Evolutionary conservation across 2,113 vertebrate species (phyloP), one percentile per base, ranked within the genome.

Genomic region (Brachyistius frenatus): DNA sequence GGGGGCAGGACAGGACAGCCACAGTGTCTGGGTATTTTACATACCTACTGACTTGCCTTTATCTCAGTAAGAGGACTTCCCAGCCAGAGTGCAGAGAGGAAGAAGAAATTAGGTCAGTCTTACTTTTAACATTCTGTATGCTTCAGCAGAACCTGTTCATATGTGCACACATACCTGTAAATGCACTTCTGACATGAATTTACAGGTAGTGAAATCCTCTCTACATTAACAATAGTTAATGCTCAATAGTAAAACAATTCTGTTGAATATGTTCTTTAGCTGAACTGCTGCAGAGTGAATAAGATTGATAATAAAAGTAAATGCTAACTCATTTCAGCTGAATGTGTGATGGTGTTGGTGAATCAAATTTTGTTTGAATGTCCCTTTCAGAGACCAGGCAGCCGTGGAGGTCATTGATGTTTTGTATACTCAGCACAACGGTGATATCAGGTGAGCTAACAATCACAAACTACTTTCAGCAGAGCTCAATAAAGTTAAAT

Each of bases 91-190:
- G 0, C 1, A 5, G 1, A 36, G 33, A n/a, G 36, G 13, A 16
- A 35, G 5, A 31, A 10, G 10, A 57, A 61, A 50, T 1, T 7
- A 46, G 67, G 74, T 81, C 54, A 61, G 55, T 46, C 4, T 50
- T 32, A 41, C 35, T 58, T 47, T 67, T 75, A 23, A 35, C 2
- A 1, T 31, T 30, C 9, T 66, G 35, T 46, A 55, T 54, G 9
- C 47, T 76, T 76, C 62, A 41, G 35, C 13, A 47, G 0, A 2
- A 33, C 32, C 7, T 75, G 54, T 30, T 57, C 33, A 47, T 44
- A 39, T 65, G 31, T 30, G 44, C 32, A 44, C 16, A 66, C 23
- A 49, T 13, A 11, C 4, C 23, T 23, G 23, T 30, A 36, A 44
- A 57, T 52, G 2, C 7, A 58, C 10, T 13, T 44, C 41, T 44